Base-by-base conservation (phyloP, 2,797 vertebrate genomes). In the Dryobates pubescens region DNA sequence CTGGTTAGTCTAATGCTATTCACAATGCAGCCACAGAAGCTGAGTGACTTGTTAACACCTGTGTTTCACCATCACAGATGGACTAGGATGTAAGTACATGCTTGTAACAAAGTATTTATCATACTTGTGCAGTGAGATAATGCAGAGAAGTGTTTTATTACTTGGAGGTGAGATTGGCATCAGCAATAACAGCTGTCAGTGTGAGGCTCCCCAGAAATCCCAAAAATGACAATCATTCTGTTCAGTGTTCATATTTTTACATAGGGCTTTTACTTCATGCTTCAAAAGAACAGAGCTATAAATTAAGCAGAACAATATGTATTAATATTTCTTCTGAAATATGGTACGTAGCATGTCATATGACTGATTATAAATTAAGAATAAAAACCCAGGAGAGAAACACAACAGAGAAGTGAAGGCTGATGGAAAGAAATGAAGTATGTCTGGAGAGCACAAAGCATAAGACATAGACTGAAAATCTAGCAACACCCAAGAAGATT, bases 91-190 rank as follows among this genome's bases (percentile, higher is more conserved):
- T 51, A 84, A 96, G 86, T 63, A 96, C 95, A 95, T 91, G 94
- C 90, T 90, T 86, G 47, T 69, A 72, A 89, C 86, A 49, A 96
- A 96, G 89, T 94, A 95, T 77, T 95, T 91, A 92, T 87, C 96
- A 96, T 97, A 59, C 88, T 94, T 93, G 86, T 92, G 82, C 77
- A 91, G 94, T 97, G 96, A 97, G 92, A 86, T 88, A 97, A 95
- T 83, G 88, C n/a, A 78, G 63, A 92, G 63, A 65, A 94, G 96
- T 74, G 68, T 95, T 96, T 92, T 64, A 92, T 94, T 94, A 94
- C 93, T 93, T 73, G 58, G 76, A 92, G 63, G 72, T 76, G 76
- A 80, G 73, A 85, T 57, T 94, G 79, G 72, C 84, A 96, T 22
- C 65, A 93, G 63, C 73, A 92, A 77, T 93, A 94, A 86, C 97